These are phyloP conservation scores for Lepus timidus DNA, from an alignment of 2,113 vertebrate genomes.

Conservation along the genomic window DNA sequence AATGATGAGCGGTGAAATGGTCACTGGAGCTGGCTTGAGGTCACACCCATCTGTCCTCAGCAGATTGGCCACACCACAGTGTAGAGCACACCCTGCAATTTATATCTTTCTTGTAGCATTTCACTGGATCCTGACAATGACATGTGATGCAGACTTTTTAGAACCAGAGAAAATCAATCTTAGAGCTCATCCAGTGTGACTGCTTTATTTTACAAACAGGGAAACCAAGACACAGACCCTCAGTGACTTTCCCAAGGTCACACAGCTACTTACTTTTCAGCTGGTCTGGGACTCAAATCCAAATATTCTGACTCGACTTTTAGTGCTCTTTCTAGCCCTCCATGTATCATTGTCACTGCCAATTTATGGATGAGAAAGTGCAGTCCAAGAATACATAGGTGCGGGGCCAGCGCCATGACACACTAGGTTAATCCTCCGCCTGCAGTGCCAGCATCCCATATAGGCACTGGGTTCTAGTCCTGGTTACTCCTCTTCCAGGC, in stretches of 20 bases:
- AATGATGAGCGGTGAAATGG: not conserved
- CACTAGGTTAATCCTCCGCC: too few relatives aligned
- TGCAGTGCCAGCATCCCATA: too few relatives aligned
- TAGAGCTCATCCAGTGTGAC: not conserved
- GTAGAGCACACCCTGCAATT: not conserved
- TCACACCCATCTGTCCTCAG: not conserved
- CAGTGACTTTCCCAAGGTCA: constrained; percentile 29
- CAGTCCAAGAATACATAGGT: not conserved
- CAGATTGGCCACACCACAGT: not conserved
- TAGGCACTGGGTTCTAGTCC: too few relatives aligned
- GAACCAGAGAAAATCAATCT: not conserved
- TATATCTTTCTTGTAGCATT: not conserved
- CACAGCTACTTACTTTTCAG: not conserved
- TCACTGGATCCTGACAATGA: constrained; percentile 5
- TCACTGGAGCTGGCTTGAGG: not conserved
- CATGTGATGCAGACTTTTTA: constrained; percentile 32
- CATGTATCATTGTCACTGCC: not conserved
- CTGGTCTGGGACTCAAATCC: not conserved
- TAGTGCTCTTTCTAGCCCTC: not conserved
- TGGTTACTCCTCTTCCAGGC: too few relatives aligned
- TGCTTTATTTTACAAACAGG: constrained; percentile 31
- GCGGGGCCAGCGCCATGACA: too few relatives aligned
- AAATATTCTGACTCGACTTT: constrained; percentile 14
- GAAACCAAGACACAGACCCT: constrained; percentile 22
- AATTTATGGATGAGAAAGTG: not conserved